Percentiles rank a stretch among this genome's conserved stretches.
phyloP scores from a whole-genome alignment of 2,113 vertebrate genomes.

The Aramus guarauna region DNA sequence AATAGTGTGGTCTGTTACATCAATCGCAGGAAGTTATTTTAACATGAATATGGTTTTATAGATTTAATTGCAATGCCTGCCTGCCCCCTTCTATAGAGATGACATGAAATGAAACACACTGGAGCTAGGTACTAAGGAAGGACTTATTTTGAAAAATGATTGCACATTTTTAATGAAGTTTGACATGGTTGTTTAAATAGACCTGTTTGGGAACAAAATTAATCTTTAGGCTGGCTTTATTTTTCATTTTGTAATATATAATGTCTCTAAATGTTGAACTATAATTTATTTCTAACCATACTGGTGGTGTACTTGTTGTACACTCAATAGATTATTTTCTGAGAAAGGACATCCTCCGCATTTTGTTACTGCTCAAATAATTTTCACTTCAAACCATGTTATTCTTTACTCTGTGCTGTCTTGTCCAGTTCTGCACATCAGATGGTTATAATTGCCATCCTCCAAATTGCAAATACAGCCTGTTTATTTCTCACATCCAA shows the following conservation, averaged over 20 bases:
- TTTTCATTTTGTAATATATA: background rate
- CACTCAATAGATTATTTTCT: background rate
- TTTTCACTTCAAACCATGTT: slow-evolving; percentile 15
- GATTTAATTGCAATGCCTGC: background rate
- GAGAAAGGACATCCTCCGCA: background rate
- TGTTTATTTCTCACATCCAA: background rate
- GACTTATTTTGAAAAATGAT: background rate
- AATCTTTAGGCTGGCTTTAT: background rate
- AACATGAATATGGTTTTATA: background rate
- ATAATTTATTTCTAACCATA: background rate
- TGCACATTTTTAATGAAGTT: background rate
- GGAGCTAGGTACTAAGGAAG: background rate
- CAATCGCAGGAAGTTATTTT: background rate
- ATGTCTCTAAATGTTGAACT: background rate
- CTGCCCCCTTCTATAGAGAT: background rate
- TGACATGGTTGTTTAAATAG: background rate
- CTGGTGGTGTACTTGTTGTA: background rate
- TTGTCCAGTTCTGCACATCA: background rate
- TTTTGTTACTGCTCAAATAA: background rate
- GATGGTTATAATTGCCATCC: background rate
- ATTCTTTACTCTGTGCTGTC: background rate
- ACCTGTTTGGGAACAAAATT: background rate
- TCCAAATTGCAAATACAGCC: background rate
- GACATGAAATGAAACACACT: background rate
- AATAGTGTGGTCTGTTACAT: background rate